Conservation (phyloP, 2,797 vertebrate species). For the Poeciliopsis infans region DNA sequence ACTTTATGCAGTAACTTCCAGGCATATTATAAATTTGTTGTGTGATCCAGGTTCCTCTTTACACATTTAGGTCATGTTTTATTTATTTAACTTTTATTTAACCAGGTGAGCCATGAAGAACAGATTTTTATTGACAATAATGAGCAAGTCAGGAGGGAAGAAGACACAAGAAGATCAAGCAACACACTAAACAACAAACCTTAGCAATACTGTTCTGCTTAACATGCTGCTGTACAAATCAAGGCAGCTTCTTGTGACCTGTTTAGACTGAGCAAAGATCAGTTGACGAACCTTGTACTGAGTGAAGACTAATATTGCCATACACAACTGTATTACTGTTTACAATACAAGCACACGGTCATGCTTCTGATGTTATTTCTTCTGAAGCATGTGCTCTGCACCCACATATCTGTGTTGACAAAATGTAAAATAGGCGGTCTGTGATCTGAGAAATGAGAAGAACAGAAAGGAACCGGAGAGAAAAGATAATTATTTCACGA, state of each 20-base stretch:
- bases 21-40: neutral
- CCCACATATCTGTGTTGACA: neutral
- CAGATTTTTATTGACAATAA: no score
- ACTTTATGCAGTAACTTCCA: neutral
- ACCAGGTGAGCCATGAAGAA: no score
- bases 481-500: no score
- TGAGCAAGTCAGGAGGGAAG: no score
- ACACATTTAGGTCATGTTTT: neutral
- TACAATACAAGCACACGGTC: constrained; percentile 7
- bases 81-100: no score
- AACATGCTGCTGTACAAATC: neutral
- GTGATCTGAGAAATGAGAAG: neutral
- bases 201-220: neutral
- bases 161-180: no score
- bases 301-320: constrained; percentile 9
- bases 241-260: neutral
- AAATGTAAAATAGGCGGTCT: neutral
- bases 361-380: constrained; percentile 19
- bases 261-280: neutral
- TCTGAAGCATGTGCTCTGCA: neutral
- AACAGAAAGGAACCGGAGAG: no score
- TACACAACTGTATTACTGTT: neutral
- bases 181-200: no score
- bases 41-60: neutral
- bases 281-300: constrained; percentile 5